A percentile compares a stretch with the other conserved stretches of the same genome.
Conservation (phyloP, 2,888 invertebrate species). For the Agrilus biguttatus region DNA sequence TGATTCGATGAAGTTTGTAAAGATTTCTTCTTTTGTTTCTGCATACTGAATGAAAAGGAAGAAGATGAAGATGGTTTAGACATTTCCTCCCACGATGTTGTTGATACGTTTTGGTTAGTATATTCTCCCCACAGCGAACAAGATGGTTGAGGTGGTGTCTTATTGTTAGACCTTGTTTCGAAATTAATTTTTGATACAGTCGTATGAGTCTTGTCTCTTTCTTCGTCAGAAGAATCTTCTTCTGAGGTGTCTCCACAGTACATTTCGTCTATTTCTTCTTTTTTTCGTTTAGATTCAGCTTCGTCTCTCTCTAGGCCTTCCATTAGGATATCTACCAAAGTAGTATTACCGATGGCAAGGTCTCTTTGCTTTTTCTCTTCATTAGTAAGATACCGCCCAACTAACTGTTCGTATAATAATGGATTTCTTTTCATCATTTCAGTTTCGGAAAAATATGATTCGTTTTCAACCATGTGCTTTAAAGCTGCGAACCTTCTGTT, state of each 20-base stretch:
- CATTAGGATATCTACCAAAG: conserved; percentile 61
- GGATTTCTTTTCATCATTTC: conserved; percentile 92
- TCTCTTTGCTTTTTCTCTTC: conserved; percentile 56
- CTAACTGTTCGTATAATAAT: conserved; percentile 73
- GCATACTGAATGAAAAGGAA: conserved; percentile 2
- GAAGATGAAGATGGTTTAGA: not conserved
- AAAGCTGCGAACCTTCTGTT: conserved; percentile 76
- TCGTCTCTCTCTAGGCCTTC: conserved; percentile 66
- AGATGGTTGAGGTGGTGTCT: conserved; percentile 10
- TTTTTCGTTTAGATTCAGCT: conserved; percentile 44
- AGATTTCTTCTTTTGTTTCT: conserved; percentile 9
- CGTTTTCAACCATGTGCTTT: conserved; percentile 51
- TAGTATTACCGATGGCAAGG: conserved; percentile 35
- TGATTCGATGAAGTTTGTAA: conserved; percentile 11
- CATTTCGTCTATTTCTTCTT: conserved; percentile 36
- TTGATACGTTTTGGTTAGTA: conserved; percentile 17
- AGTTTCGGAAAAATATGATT: conserved; percentile 74
- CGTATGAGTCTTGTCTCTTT: conserved; percentile 14
- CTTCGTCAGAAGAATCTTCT: conserved; percentile 20
- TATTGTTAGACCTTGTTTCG: not conserved
- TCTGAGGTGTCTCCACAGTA: conserved; percentile 11
- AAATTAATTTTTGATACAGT: conserved; percentile 2
- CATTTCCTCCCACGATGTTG: conserved; percentile 12
- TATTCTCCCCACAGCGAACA: conserved; percentile 22
- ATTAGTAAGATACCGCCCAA: conserved; percentile 72